Evolutionary conservation across 2,113 vertebrate species (phyloP).

Genomic region (Epinephelus cyanopodus): DNA sequence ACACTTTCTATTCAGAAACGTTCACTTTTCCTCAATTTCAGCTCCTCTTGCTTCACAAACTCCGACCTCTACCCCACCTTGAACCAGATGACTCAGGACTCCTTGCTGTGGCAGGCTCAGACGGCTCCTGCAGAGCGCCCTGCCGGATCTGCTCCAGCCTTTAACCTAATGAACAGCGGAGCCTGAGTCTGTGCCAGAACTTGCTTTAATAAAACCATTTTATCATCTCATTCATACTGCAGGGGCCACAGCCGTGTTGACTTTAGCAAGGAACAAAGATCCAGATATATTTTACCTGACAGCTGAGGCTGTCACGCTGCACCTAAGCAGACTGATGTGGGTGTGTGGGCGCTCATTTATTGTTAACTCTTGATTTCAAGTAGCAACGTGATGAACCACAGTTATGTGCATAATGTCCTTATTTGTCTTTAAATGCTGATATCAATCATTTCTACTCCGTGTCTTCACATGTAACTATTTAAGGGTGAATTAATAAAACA

Average conservation of each 20-base stretch:
- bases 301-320: not conserved
- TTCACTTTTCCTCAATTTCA: no score
- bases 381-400: not conserved
- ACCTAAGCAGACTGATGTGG: not conserved
- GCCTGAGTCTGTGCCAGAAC: not conserved
- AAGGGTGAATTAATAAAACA: not conserved
- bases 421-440: not conserved
- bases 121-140: not conserved
- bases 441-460: not conserved
- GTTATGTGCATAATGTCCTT: not conserved
- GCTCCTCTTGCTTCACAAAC: not conserved
- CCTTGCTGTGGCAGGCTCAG: slow-evolving; percentile 9
- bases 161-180: not conserved
- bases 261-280: not conserved
- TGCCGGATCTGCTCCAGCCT: not conserved
- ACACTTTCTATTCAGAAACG: not conserved
- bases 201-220: not conserved
- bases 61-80: not conserved
- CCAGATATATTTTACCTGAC: not conserved
- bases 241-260: not conserved
- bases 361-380: not conserved
- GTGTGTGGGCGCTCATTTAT: not conserved
- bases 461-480: not conserved
- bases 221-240: not conserved
- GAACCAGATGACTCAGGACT: not conserved